phyloP scores from a whole-genome alignment of 2,888 invertebrate species.

The Hydropsyche betteni region DNA sequence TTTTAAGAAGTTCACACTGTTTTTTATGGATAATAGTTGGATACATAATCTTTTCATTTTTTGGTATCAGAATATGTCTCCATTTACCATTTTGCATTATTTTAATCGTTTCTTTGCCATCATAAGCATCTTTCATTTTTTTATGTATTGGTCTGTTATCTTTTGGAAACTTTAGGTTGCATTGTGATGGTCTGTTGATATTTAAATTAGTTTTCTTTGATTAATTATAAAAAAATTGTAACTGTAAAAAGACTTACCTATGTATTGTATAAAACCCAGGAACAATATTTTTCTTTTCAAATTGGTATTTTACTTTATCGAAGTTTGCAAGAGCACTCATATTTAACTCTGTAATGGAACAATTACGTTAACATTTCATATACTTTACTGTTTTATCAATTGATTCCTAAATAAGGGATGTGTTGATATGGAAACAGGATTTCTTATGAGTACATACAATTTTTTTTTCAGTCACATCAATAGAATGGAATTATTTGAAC shows the following conservation, averaged over 20 bases:
- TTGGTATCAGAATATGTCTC: slow-evolving; percentile 65
- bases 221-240: neutral
- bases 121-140: slow-evolving; percentile 52
- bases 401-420: too few relatives aligned
- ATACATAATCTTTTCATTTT: slow-evolving; percentile 63
- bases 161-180: slow-evolving; percentile 62
- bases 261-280: slow-evolving; percentile 49
- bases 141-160: slow-evolving; percentile 61
- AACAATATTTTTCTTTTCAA: slow-evolving; percentile 45
- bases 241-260: slow-evolving; percentile 38
- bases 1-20: slow-evolving; percentile 69
- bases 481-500: too few relatives aligned
- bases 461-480: too few relatives aligned
- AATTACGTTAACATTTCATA: too few relatives aligned
- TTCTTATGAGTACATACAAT: too few relatives aligned
- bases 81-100: slow-evolving; percentile 61
- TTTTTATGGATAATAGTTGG: slow-evolving; percentile 69
- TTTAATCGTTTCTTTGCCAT: slow-evolving; percentile 55
- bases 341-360: neutral
- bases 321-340: neutral
- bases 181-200: slow-evolving; percentile 60
- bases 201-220: neutral
- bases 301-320: slow-evolving; percentile 44
- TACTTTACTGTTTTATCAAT: too few relatives aligned
- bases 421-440: too few relatives aligned